Evolutionary conservation across 2,797 vertebrate species (phyloP).

Genomic region (Neosilurus hyrtlii): DNA sequence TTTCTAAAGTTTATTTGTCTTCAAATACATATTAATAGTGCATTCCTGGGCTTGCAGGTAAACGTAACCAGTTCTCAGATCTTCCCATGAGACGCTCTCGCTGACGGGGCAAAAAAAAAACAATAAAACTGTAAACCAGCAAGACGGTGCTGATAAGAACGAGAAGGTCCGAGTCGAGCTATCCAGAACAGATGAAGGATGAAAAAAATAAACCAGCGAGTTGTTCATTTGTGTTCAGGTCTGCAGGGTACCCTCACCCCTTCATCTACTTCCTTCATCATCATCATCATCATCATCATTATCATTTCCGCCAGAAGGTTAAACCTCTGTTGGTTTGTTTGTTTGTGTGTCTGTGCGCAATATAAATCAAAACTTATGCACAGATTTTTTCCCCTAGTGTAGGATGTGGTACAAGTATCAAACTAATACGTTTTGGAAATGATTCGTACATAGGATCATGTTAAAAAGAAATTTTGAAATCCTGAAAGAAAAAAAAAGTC

Average conservation of each 20-base stretch:
- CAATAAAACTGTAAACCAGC: conserved; percentile 40
- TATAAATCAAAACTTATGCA: no score
- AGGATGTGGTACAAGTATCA: no score
- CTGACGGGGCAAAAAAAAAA: conserved; percentile 39
- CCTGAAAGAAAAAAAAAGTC: no score
- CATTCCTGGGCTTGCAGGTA: conserved; percentile 75
- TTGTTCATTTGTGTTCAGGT: conserved; percentile 45
- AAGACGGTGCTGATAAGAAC: conserved; percentile 56
- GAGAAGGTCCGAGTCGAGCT: conserved; percentile 53
- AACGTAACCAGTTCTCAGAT: conserved; percentile 64
- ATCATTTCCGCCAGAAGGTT: not conserved
- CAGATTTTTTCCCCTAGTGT: no score
- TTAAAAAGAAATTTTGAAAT: no score
- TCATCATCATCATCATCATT: conserved; percentile 5
- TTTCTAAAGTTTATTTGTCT: conserved; percentile 76
- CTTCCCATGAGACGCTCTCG: conserved; percentile 59
- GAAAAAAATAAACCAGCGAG: conserved; percentile 41
- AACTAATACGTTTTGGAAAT: no score
- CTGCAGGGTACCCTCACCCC: conserved; percentile 49
- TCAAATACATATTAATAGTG: conserved; percentile 75
- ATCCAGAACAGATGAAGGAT: conserved; percentile 51
- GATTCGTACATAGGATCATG: no score
- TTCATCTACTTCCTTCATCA: conserved; percentile 19
- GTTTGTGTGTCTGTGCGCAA: no score
- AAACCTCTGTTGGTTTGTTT: no score